A percentile compares a stretch with the other conserved stretches of the same genome.
These are phyloP conservation scores for Brienomyrus brachyistius DNA, from an alignment of 2,113 vertebrate genomes.

Conservation along the genomic window DNA sequence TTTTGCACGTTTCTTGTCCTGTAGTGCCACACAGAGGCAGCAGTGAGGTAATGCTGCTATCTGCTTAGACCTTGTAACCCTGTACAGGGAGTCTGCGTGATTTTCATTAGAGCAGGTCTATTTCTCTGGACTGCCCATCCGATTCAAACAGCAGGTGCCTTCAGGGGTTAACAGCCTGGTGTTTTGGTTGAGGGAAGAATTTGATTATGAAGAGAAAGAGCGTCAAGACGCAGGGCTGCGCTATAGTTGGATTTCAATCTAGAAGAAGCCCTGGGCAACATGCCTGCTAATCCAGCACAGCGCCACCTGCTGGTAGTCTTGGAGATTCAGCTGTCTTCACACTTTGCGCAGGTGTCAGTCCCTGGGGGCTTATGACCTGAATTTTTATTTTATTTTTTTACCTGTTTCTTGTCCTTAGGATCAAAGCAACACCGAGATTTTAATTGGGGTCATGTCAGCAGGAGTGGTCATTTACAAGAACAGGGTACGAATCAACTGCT, in stretches of 20 bases:
- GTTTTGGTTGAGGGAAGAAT: background rate
- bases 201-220: background rate
- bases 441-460: constrained; percentile 90
- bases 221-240: background rate
- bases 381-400: background rate
- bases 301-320: background rate
- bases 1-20: background rate
- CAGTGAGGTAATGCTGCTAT: background rate
- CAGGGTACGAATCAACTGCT: constrained; percentile 93
- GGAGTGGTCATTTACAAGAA: constrained; percentile 95
- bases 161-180: background rate
- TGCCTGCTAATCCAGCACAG: background rate
- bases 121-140: background rate
- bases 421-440: constrained; percentile 97
- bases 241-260: background rate
- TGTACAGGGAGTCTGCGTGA: background rate
- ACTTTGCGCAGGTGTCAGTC: background rate
- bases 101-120: background rate
- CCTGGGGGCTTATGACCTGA: background rate
- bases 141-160: background rate
- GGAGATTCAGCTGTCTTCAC: background rate
- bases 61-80: background rate
- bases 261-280: background rate
- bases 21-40: background rate
- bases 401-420: constrained; percentile 65